Evolutionary conservation across 2,888 invertebrate genomes (phyloP).

Genomic region (Eupithecia tripunctaria): DNA sequence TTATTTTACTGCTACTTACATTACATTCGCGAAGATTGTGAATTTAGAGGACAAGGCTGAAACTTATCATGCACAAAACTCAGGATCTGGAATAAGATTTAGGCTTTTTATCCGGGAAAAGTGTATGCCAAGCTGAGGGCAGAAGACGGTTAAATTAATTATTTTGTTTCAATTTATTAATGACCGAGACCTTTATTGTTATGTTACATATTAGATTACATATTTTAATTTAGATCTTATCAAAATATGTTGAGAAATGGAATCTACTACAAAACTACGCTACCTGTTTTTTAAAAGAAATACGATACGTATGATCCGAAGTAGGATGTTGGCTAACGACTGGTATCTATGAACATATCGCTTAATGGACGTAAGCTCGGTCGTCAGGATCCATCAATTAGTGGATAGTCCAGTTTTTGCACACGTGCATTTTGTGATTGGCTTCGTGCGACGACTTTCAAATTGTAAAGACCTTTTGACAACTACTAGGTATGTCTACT

Average conservation of each 20-base stretch:
- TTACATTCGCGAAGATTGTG: no score
- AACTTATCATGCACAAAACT: neutral
- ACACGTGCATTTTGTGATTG: constrained; percentile 12
- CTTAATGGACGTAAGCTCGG: neutral
- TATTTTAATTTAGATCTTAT: neutral
- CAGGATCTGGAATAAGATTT: neutral
- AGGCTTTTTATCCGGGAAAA: neutral
- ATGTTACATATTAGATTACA: neutral
- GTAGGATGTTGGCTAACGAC: constrained; percentile 26
- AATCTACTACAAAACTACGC: neutral
- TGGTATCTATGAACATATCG: neutral
- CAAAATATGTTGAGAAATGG: neutral
- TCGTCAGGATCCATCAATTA: constrained; percentile 27
- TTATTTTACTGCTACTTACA: no score
- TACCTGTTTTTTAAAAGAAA: neutral
- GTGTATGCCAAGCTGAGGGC: neutral
- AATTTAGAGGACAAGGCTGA: no score
- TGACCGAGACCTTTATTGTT: neutral
- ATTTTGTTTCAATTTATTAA: no score
- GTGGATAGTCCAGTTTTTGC: constrained; percentile 30
- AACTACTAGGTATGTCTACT: neutral
- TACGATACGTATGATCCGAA: neutral
- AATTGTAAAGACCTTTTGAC: neutral
- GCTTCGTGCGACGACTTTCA: neutral
- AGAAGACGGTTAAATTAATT: neutral